Percentiles rank a stretch among this genome's conserved stretches.
Evolutionary conservation across 2,113 vertebrate genomes (phyloP).

Genomic region (Chauna torquata): DNA sequence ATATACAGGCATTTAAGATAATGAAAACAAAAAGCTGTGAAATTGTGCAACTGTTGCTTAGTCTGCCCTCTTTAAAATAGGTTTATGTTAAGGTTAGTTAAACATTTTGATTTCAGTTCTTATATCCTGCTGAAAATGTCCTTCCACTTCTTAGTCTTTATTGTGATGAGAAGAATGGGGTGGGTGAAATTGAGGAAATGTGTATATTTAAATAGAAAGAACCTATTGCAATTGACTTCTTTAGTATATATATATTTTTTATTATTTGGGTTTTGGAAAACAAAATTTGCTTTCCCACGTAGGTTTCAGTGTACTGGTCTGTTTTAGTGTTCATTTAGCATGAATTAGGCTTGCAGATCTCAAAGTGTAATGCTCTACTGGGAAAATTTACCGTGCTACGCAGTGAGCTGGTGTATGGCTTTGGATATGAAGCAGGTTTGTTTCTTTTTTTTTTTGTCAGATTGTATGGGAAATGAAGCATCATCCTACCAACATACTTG

Average conservation of each 20-base stretch:
- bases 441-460: neutral
- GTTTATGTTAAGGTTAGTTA: neutral
- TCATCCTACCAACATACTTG: too few relatives aligned
- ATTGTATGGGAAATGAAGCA: too few relatives aligned
- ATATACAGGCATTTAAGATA: neutral
- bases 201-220: neutral
- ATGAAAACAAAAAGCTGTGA: neutral
- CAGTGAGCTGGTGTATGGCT: accelerated
- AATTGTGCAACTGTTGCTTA: neutral
- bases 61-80: neutral
- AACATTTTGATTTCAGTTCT: neutral
- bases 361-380: accelerated
- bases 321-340: neutral
- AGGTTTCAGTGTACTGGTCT: neutral
- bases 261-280: neutral
- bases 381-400: accelerated
- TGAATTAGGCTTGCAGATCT: neutral
- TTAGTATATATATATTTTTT: accelerated
- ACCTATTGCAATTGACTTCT: neutral
- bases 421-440: accelerated
- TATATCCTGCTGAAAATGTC: neutral
- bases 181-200: neutral
- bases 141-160: neutral
- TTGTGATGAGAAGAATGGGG: neutral
- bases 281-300: neutral